A percentile compares a stretch with the other conserved stretches of the same genome.
phyloP scores from a whole-genome alignment of 2,797 vertebrate species.

The Lophura swinhoii region DNA sequence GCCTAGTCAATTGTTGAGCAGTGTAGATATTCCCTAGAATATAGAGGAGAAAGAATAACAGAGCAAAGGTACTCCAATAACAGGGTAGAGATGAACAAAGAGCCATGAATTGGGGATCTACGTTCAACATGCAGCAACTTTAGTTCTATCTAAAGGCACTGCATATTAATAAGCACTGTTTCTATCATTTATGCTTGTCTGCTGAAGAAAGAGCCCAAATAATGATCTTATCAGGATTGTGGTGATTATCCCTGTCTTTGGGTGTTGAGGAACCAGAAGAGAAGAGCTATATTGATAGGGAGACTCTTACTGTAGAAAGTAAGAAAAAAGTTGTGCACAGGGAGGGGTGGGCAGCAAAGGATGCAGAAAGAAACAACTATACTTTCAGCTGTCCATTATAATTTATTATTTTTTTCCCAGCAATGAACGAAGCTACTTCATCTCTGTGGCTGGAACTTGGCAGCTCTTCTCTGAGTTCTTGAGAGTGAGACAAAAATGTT shows the following conservation, averaged over 20 bases:
- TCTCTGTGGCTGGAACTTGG: conserved; percentile 49
- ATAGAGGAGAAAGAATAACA: not conserved
- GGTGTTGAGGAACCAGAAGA: not conserved
- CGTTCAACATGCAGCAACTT: not conserved
- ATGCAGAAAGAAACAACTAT: conserved; percentile 20
- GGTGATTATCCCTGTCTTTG: not conserved
- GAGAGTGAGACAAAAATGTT: conserved; percentile 50
- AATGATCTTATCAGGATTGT: not conserved
- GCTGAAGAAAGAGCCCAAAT: not conserved
- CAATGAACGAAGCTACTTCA: conserved; percentile 4
- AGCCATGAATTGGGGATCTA: fast-evolving
- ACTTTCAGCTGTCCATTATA: not conserved
- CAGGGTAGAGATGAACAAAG: not conserved
- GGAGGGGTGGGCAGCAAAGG: not conserved
- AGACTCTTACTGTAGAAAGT: not conserved
- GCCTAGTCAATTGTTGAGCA: not conserved
- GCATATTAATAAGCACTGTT: not conserved
- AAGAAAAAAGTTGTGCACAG: not conserved
- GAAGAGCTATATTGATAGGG: not conserved
- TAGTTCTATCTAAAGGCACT: not conserved
- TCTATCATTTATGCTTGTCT: not conserved
- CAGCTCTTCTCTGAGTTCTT: not conserved
- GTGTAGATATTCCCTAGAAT: not conserved
- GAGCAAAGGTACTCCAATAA: not conserved
- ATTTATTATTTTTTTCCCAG: not conserved